Evolutionary conservation across 2,113 vertebrate genomes (phyloP).

Genomic region (Ophiodon elongatus): DNA sequence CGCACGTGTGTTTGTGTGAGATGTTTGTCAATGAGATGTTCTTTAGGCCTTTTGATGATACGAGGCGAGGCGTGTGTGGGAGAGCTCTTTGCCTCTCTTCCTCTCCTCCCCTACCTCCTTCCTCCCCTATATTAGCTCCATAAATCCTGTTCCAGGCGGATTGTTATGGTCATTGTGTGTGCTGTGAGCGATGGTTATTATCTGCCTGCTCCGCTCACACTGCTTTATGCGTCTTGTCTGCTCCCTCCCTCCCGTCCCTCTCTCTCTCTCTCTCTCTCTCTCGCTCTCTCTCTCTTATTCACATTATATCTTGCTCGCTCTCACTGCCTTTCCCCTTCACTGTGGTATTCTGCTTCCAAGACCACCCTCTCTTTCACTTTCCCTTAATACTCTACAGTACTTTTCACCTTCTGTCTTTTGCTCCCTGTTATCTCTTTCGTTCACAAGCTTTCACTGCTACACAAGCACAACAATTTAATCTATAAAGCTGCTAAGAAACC

Average conservation of each 20-base stretch:
- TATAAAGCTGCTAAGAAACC: slow-evolving; percentile 32
- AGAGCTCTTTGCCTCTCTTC: slow-evolving; percentile 52
- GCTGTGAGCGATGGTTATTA: slow-evolving; percentile 87
- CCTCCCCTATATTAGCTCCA: slow-evolving; percentile 80
- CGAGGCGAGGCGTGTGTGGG: slow-evolving; percentile 44
- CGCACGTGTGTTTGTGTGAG: slow-evolving; percentile 10
- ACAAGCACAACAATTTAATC: slow-evolving; percentile 24
- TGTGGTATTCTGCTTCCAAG: slow-evolving; percentile 41
- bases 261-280: slow-evolving; percentile 22
- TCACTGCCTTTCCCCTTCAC: slow-evolving; percentile 18
- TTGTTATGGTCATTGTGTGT: slow-evolving; percentile 87
- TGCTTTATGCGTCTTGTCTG: slow-evolving; percentile 81
- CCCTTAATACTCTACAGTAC: slow-evolving; percentile 46
- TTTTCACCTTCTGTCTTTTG: slow-evolving; percentile 29
- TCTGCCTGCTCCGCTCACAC: slow-evolving; percentile 75
- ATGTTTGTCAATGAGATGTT: slow-evolving; percentile 64
- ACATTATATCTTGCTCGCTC: slow-evolving; percentile 23
- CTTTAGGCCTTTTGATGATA: slow-evolving; percentile 65
- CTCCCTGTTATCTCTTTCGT: slow-evolving; percentile 30
- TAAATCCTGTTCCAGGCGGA: slow-evolving; percentile 83
- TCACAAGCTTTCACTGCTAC: slow-evolving; percentile 27
- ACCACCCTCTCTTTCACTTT: slow-evolving; percentile 41
- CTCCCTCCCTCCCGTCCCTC: slow-evolving; percentile 39
- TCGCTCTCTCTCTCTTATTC: slow-evolving; percentile 31
- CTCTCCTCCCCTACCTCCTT: slow-evolving; percentile 52